Evolutionary conservation across 2,888 invertebrate species (phyloP).

Genomic region (Papilio protenor): DNA sequence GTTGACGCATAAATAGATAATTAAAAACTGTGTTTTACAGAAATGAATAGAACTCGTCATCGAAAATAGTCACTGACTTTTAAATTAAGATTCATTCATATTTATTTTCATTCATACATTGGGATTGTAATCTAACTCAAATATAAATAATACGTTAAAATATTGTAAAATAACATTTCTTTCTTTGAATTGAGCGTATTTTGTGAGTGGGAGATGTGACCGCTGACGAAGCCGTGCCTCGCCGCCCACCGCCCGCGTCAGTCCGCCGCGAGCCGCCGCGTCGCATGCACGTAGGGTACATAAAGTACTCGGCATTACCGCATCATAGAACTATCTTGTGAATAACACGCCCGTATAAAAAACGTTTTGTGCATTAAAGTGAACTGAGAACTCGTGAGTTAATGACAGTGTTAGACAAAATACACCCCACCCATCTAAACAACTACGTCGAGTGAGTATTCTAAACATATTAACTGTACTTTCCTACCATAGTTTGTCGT

Average conservation of each 20-base stretch:
- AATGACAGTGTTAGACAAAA: conserved; percentile 55
- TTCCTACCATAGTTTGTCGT: conserved; percentile 68
- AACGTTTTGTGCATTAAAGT: conserved; percentile 66
- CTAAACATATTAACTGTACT: conserved; percentile 78
- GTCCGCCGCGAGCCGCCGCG: conserved; percentile 71
- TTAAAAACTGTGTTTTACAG: not conserved
- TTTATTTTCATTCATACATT: not conserved
- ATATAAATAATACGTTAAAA: conserved; percentile 16
- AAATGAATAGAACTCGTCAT: not conserved
- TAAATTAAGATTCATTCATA: not conserved
- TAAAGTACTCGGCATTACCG: conserved; percentile 53
- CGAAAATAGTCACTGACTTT: not conserved
- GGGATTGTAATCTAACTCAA: not conserved
- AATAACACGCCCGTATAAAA: conserved; percentile 57
- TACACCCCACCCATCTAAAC: conserved; percentile 58
- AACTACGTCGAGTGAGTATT: conserved; percentile 72
- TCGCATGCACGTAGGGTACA: conserved; percentile 47
- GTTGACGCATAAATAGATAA: not conserved
- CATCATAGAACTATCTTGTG: conserved; percentile 64
- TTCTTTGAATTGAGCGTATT: conserved; percentile 24
- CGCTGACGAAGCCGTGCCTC: conserved; percentile 53
- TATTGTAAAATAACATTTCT: conserved; percentile 19
- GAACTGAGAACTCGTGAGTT: conserved; percentile 62
- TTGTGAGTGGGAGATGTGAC: conserved; percentile 55
- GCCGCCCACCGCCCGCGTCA: conserved; percentile 52